These are phyloP conservation scores for Notospermus geniculatus DNA, from an alignment of 1,140 invertebrate genomes.

Conservation along the genomic window DNA sequence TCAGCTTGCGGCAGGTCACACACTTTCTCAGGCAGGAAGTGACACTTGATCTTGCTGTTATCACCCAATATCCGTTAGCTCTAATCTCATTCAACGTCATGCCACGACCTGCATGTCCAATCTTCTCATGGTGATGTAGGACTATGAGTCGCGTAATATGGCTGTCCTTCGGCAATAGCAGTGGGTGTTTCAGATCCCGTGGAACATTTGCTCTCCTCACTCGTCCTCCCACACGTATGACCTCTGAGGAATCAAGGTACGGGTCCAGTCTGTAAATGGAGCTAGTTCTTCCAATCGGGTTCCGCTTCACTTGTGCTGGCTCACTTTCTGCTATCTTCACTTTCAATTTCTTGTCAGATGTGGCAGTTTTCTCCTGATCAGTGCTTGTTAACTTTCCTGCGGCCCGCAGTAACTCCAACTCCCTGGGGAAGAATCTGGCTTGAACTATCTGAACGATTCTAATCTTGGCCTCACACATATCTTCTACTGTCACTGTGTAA, in stretches of 20 bases:
- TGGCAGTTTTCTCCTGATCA: background rate
- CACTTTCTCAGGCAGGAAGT: constrained; percentile 10
- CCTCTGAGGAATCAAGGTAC: background rate
- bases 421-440: background rate
- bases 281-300: background rate
- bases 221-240: constrained; percentile 6
- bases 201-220: background rate
- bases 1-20: constrained; percentile 1
- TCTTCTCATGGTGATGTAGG: constrained; percentile 14
- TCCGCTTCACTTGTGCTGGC: background rate
- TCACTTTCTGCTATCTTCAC: background rate
- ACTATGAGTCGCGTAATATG: constrained; percentile 13
- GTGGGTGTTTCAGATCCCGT: constrained; percentile 3
- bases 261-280: constrained; percentile 1
- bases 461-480: no score
- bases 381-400: background rate
- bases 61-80: constrained; percentile 21
- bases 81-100: constrained; percentile 19
- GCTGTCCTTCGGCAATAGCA: constrained; percentile 2
- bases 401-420: background rate
- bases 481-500: no score
- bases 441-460: no score
- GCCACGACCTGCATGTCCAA: constrained; percentile 23
- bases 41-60: constrained; percentile 21
- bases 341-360: background rate